Evolutionary conservation across 2,113 vertebrate genomes (phyloP), one percentile per base, ranked within the genome.

Genomic region (Proterorhinus semilunaris): DNA sequence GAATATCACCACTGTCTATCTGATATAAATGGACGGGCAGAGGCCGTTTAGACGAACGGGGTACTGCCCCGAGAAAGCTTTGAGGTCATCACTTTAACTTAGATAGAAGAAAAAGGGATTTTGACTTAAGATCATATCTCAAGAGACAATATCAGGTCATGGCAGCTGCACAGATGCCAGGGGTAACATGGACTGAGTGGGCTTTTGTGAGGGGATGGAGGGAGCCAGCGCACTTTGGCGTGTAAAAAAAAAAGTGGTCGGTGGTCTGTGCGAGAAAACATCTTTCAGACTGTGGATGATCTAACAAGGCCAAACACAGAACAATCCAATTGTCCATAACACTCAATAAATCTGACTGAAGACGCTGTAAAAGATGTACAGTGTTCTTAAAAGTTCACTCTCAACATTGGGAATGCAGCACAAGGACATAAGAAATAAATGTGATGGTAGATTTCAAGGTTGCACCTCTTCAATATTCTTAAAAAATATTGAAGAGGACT

Each of bases 1-100:
- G 77, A 87, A 83, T 76, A 82, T 52, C 84, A 76, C 77, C 53
- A 74, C 72, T 85, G 81, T 87, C 87, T 71, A 82, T 79, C 63
- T 74, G 74, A 86, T 83, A 80, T 71, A 82, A 87, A 88, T 65
- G 71, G 80, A 79, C 72, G 12, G 57, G 66, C 65, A 62, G 62
- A 36, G 27, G 11, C 45, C 54, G 61, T 43, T 70, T 62, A 49
- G 49, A 74, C 66, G 27, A 43, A 62, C 73, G 68, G 78, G 17
- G 53, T 9, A 81, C 65, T 15, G 66, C 59, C 78, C 67, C 62
- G 17, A 3, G 21, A 66, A 74, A 80, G 69, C 72, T 69, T 61
- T 15, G n/a, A 66, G 42, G 65, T 69, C 82, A 85, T 90, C 81
- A 78, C 65, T 87, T 84, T 81, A 79, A 66, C 70, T 89, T 85